Base-by-base conservation (phyloP, 2,797 vertebrate genomes). In the Clarias platycephalus region DNA sequence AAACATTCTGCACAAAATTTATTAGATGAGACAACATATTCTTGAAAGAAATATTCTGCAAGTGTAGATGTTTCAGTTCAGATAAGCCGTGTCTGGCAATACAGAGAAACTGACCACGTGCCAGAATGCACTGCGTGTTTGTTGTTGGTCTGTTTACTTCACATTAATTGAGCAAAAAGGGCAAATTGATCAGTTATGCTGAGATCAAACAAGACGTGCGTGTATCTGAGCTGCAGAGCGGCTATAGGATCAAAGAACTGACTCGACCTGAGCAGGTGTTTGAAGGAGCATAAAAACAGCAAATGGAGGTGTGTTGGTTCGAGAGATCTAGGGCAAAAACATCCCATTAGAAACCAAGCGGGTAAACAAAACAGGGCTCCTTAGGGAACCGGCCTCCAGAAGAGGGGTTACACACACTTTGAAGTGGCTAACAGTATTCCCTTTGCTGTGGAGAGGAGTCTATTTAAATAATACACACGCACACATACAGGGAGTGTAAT, bases 291-390 rank as follows among this genome's bases (percentile, higher is more conserved):
- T 75, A 84, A 86, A 83, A 84, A 77, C 75, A 64, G 81, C 85
- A 80, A 86, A 75, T 84, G 76, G 77, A 83, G 88, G 75, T 53
- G 49, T 87, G 86, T 70, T 63, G 53, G 87, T 81, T 80, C 0
- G 55, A 85, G 81, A 88, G 83, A 88, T 83, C 86, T 85, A 60
- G 76, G 83, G 78, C 86, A 93, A 94, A 84, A 93, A 93, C 90
- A 94, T 91, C 86, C 92, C 91, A 94, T 94, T 93, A 94, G 91
- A 94, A 91, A 90, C n/a, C 71, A 89, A 90, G 91, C 91, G 91
- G 91, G 92, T 93, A 94, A 95, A 95, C 93, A 94, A 93, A 94
- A 93, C 90, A 93, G 90, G 90, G 92, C 92, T 93, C 93, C 89
- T 77, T 76, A 55, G 87, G 93, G 91, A 93, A 91, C 91, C 92